Evolutionary conservation across 2,888 invertebrate genomes (phyloP), one percentile per base, ranked within the genome.

Genomic region (Timema podura): DNA sequence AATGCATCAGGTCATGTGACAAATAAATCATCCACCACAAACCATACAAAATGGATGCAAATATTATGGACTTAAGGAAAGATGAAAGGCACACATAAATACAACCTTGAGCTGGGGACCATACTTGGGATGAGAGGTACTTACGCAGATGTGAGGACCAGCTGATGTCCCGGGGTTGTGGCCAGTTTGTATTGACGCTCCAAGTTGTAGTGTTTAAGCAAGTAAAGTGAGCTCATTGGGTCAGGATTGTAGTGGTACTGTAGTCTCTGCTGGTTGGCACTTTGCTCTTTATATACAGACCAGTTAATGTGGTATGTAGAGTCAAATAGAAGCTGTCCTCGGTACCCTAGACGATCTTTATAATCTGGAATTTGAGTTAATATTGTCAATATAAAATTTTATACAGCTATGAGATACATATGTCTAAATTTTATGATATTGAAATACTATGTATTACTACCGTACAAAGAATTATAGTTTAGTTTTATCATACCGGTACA

Each of bases 181-280:
- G 85, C 86, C n/a, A 89, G 81, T 80, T 88, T 89, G 76, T 85
- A 89, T 76, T 85, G 83, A 5, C 86, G 82, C 59, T 88, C 88
- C 75, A 89, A 79, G 71, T 84, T 85, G 75, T 84, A 86, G 74
- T 83, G 83, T 77, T 86, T 87, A 75, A 89, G 78, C 75, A 89
- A 86, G 70, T 84, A 87, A 76, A 89, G 79, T 47, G 87, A 87
- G 70, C 88, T 88, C 71, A 86, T 86, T 11, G 87, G 85, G 79
- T 89, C 88, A 81, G 86, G 87, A 79, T 87, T 86, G 77, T 89
- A 89, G 73, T 86, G 84, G 68, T 86, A 82, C 49, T 83, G 48
- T 13, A 64, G 7, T 47, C 48, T 8, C 47, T 68, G 48, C 6
- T 67, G 49, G 13, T 54, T 30, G 48, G 48, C 44, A 49, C 49